A percentile compares a stretch with the other conserved stretches of the same genome.
Evolutionary conservation across 2,797 vertebrate species (phyloP).

Genomic region (Aldrovandia affinis): DNA sequence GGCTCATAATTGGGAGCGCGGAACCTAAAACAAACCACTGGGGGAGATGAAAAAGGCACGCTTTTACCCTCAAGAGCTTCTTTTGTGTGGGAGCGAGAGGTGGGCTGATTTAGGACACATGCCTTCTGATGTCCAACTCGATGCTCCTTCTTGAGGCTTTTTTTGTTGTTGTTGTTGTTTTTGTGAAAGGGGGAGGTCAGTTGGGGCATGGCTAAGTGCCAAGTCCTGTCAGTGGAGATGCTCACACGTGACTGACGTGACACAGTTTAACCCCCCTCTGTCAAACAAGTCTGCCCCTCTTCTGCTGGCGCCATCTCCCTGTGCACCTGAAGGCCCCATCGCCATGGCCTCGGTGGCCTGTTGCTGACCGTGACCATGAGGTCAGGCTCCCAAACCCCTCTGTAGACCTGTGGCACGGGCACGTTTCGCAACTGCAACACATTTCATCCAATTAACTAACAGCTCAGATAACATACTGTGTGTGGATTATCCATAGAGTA

Average conservation of each 20-base stretch:
- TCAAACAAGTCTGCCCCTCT: not conserved
- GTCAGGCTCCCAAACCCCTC: no score
- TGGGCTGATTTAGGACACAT: not conserved
- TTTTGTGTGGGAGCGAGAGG: conserved; percentile 14
- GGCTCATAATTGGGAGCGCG: conserved; percentile 50
- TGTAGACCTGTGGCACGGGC: no score
- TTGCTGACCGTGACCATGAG: not conserved
- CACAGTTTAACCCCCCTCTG: not conserved
- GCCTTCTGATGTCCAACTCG: not conserved
- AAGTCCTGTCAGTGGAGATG: not conserved
- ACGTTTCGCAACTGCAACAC: no score
- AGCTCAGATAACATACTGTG: no score
- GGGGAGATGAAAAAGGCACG: conserved; percentile 41
- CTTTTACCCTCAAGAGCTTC: not conserved
- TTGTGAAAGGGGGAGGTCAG: not conserved
- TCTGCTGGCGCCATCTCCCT: not conserved
- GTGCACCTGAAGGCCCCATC: not conserved
- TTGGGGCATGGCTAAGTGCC: not conserved
- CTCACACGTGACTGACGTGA: not conserved
- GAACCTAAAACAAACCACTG: conserved; percentile 51
- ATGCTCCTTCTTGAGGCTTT: not conserved
- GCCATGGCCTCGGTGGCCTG: not conserved
- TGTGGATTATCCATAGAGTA: no score
- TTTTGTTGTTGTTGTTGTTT: not conserved
- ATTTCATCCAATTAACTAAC: no score